Base-by-base conservation (phyloP, 2,888 invertebrate genomes). In the Hartigia nigra region DNA sequence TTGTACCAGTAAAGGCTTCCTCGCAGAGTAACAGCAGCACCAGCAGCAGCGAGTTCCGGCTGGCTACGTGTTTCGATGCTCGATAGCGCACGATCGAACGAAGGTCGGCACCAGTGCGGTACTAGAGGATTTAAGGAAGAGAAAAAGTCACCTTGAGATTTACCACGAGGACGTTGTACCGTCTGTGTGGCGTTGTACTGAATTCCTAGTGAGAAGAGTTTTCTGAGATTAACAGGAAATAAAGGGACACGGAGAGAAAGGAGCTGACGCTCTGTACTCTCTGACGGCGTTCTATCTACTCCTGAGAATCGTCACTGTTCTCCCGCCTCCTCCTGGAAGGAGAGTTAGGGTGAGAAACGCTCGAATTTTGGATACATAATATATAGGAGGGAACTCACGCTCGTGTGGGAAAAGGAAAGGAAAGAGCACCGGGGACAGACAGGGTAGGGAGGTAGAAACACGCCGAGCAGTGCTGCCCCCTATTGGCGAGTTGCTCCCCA, bases 391-490 rank as follows among this genome's bases (percentile, higher is more conserved):
- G 72, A 34, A 72, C 32, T 72, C 31, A 72, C 72, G 55, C 55
- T 55, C 55, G 72, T 72, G 72, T 34, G 72, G 74, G 34, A 75
- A 70, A 69, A 70, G 75, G 69, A 78, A 78, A 72, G 76, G 55
- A 75, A 78, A 34, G 72, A 75, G 77, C 78, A 75, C 77, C 76
- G 76, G 77, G 37, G 78, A 78, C 11, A 75, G 37, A 80, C 78
- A 75, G 78, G 55, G 37, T 31, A 72, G 37, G 78, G 76, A 77
- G 36, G 77, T 75, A 82, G 85, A 85, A 82, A 83, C 84, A 82
- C 82, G 83, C 85, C 82, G 84, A 84, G 83, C 82, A 80, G 89
- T 88, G 88, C 86, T 88, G 89, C 89, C 85, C 86, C 83, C 89
- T 89, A 84, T 85, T 86, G 88, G 86, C 83, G 82, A 85, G 84